Base-by-base conservation (phyloP, 1,140 invertebrate genomes). In the Probaryconus sp. region DNA sequence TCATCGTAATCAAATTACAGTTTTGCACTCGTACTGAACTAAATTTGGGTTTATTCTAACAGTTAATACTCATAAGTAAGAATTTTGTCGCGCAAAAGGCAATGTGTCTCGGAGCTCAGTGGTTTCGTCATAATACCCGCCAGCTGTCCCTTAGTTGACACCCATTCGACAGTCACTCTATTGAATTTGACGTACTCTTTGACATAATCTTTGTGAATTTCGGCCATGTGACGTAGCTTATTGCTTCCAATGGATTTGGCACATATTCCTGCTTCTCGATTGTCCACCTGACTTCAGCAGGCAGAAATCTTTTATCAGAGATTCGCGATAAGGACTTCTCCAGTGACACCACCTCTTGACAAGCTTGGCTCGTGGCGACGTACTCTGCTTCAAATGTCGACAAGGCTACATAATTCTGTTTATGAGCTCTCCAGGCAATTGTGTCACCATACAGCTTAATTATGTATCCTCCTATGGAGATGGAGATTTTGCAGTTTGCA, bases 131-230 rank as follows among this genome's bases (percentile, higher is more conserved):
- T n/a, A 14, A 48, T 48, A 9, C 21, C 48, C 2, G 48, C 31
- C 3, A 33, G 17, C 24, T 53, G 48, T 13, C 20, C 17, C 5
- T 53, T 53, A 1, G 48, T 31, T 11, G 31, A 35, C 1, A 37
- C 48, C 48, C 31, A 53, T 1, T 5, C 9, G n/a, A 53, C 18
- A 10, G 20, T 6, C n/a, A 38, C 33, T 11, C 28, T 14, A 33
- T 37, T 37, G 3, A 9, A 13, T 20, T 53, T 53, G 5, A 53
- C 48, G 24, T 31, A 53, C 24, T 69, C 65, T 55, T 58, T 56
- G 2, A 58, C 53, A 43, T 60, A 69, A 28, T 58, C 30, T 26
- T 69, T 35, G 2, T 20, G 40, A n/a, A 58, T 7, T 20, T 68
- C 64, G 2, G 17, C 43, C 64, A 58, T 48, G 14, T 69, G 55